These are phyloP conservation scores for Drymonia ruficornis DNA, from an alignment of 2,888 invertebrate genomes.

Conservation along the genomic window DNA sequence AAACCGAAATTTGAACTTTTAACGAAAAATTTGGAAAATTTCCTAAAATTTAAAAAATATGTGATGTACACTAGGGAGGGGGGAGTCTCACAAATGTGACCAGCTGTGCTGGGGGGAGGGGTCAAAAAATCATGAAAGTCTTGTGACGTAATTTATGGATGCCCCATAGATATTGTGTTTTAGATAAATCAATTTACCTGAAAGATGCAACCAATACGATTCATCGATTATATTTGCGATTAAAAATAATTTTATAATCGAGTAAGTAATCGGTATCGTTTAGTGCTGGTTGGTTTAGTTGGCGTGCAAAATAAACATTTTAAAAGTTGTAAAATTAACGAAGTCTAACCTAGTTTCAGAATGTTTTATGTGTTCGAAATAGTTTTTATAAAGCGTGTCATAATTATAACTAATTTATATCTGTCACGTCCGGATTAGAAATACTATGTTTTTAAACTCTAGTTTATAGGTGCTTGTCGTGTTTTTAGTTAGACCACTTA, in stretches of 20 bases:
- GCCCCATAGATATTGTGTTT: no score
- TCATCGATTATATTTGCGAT: slow-evolving; percentile 24
- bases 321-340: slow-evolving; percentile 32
- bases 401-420: neutral
- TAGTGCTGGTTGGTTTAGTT: slow-evolving; percentile 16
- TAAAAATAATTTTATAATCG: slow-evolving; percentile 30
- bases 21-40: no score
- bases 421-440: neutral
- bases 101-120: no score
- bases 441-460: neutral
- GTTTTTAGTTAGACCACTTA: no score
- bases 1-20: no score
- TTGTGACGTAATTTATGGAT: no score
- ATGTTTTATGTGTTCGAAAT: slow-evolving; percentile 14
- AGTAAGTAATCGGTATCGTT: slow-evolving; percentile 28
- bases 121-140: no score
- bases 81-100: no score
- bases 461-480: no score
- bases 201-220: slow-evolving; percentile 6
- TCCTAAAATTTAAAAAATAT: no score
- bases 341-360: slow-evolving; percentile 29
- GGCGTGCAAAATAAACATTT: slow-evolving; percentile 33
- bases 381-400: slow-evolving; percentile 1
- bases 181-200: no score
- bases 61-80: no score